Percentiles rank a stretch among this genome's conserved stretches.
Evolutionary conservation across 2,113 vertebrate species (phyloP).

Genomic region (Oxyruncus cristatus): DNA sequence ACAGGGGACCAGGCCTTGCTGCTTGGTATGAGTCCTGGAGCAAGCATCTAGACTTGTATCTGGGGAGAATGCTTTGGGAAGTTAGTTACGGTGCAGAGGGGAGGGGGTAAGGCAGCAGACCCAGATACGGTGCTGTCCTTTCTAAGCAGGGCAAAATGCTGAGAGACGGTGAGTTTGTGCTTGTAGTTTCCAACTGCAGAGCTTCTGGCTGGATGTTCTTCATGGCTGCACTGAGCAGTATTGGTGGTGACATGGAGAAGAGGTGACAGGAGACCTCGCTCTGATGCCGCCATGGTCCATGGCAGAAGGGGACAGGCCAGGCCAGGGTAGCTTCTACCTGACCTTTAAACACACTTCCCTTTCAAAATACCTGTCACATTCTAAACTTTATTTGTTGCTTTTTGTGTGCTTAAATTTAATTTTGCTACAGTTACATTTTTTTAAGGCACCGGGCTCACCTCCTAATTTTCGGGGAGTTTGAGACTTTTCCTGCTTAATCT

Average conservation of each 20-base stretch:
- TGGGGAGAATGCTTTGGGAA: background rate
- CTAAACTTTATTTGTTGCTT: background rate
- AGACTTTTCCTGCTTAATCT: background rate
- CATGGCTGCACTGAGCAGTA: fast-evolving
- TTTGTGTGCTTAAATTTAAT: background rate
- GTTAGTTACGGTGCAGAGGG: conserved; percentile 23
- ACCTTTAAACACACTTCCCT: background rate
- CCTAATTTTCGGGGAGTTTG: background rate
- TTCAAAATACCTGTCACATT: background rate
- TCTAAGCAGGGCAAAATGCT: background rate
- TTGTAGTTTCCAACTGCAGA: background rate
- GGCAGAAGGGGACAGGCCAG: background rate
- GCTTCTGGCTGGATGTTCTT: background rate
- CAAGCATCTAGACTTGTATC: background rate
- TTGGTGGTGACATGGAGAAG: fast-evolving
- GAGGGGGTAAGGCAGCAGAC: background rate
- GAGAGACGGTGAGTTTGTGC: background rate
- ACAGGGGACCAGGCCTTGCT: background rate
- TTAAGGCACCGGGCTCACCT: background rate
- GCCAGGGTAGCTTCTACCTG: background rate
- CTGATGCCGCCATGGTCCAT: fast-evolving
- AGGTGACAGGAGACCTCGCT: background rate
- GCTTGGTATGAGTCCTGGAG: background rate
- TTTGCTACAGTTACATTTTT: background rate
- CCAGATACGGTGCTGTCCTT: background rate